Conservation (phyloP, 1,140 invertebrate genomes). For the Stenopsyche tienmushanensis region DNA sequence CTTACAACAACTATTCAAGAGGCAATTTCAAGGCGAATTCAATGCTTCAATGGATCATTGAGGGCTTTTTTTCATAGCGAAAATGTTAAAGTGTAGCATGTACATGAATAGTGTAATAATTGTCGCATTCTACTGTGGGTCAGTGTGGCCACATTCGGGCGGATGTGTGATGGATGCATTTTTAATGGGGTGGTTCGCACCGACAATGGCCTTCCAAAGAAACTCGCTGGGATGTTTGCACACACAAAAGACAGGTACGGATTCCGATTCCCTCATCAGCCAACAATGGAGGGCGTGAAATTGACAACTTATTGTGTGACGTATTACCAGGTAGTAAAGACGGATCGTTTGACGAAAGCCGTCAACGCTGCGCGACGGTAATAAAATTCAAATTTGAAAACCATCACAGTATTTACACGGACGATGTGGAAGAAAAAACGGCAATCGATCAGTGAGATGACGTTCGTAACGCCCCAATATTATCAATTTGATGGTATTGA, state of each 20-base stretch:
- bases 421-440: not conserved
- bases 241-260: slow-evolving; percentile 6
- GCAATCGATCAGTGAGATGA: not conserved
- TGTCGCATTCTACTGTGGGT: no score
- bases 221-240: slow-evolving; percentile 22
- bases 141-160: no score
- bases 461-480: not conserved
- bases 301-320: slow-evolving; percentile 18
- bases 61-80: no score
- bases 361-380: not conserved
- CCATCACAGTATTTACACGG: no score
- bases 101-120: no score
- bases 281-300: slow-evolving; percentile 26
- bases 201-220: slow-evolving; percentile 18
- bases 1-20: no score
- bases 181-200: slow-evolving; percentile 8
- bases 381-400: not conserved
- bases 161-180: not conserved
- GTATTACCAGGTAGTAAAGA: not conserved
- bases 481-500: not conserved
- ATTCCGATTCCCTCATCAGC: not conserved
- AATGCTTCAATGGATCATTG: no score
- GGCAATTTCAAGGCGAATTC: no score
- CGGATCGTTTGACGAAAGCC: slow-evolving; percentile 2
- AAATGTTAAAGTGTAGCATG: no score